Base-by-base conservation (phyloP, 2,113 vertebrate genomes). In the Promerops cafer region DNA sequence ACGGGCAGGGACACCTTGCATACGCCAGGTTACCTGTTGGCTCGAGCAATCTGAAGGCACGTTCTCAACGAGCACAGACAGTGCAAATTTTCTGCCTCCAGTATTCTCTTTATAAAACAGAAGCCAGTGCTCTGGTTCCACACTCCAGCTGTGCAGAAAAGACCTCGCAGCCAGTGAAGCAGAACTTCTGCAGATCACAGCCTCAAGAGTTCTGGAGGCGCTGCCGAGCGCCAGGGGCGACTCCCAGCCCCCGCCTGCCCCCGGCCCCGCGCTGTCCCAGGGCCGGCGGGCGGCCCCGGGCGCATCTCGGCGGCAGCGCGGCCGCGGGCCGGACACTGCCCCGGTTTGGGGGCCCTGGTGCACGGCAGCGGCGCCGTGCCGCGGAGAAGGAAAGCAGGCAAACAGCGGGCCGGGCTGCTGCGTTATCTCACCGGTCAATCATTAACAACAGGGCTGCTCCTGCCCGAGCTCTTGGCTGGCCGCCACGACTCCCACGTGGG, bases 351-450 rank as follows among this genome's bases (percentile, higher is more conserved):
- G 7, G 1, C 50, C 24, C 61, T 6, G 4, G 33, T 6, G 63
- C 63, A 9, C 10, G 18, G 5, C 10, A 13, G 92, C 2, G 3
- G 8, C 11, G 5, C 26, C 1, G 76, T 0, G 52, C 87, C 5
- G 53, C 3, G 64, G 18, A 40, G 47, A 54, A 61, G 66, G 59
- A 26, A 65, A 49, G 22, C 37, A 28, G 50, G 91, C 89, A 50
- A 76, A 16, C 74, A 21, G 77, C 13, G 16, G 79, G 64, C 75
- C 35, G 18, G 23, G 87, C 69, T 12, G 2, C 6, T 42, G 60
- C 70, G 26, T 92, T 90, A 83, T 82, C 94, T 91, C 94, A 9
- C 75, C 54, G 5, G 94, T 90, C 91, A 97, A 96, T 97, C 47
- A 96, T 97, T 97, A 96, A 97, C 94, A 1, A 5, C 0, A 1